Conservation (phyloP, 2,797 vertebrate genomes). For the Bradypodion pumilum region DNA sequence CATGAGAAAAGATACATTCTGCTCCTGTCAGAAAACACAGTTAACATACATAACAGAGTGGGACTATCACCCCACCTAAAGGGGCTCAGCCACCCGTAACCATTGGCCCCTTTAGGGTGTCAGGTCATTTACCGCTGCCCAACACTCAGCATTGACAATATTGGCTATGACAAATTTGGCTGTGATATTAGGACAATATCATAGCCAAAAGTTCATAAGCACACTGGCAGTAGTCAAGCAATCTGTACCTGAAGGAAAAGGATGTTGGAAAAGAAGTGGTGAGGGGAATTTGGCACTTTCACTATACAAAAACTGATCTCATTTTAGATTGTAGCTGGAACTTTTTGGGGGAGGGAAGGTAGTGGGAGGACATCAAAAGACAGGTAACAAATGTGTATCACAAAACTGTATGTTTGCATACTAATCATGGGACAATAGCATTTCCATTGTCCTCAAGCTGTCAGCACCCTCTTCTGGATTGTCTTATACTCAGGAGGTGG, state of each 20-base stretch:
- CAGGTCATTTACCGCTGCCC: too few species aligned
- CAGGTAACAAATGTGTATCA: not conserved
- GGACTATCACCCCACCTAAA: too few species aligned
- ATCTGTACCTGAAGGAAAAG: not conserved
- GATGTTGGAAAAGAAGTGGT: not conserved
- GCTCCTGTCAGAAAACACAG: too few species aligned
- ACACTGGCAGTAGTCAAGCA: conserved; percentile 4
- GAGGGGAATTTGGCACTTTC: not conserved
- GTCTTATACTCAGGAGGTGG: not conserved
- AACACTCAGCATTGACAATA: too few species aligned
- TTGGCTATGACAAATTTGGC: too few species aligned
- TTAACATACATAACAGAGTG: too few species aligned
- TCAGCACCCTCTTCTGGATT: conserved; percentile 41
- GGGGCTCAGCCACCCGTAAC: too few species aligned
- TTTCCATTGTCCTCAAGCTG: not conserved
- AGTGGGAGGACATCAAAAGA: not conserved
- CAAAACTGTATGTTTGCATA: not conserved
- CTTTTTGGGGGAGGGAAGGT: not conserved
- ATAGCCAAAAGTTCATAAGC: not conserved
- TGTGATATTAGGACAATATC: too few species aligned
- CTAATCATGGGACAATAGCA: not conserved
- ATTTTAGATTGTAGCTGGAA: not conserved
- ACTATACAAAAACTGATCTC: not conserved
- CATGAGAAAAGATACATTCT: too few species aligned
- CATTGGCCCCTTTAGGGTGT: too few species aligned